Evolutionary conservation across 2,888 invertebrate species (phyloP).

Genomic region (Pheosia gnoma): DNA sequence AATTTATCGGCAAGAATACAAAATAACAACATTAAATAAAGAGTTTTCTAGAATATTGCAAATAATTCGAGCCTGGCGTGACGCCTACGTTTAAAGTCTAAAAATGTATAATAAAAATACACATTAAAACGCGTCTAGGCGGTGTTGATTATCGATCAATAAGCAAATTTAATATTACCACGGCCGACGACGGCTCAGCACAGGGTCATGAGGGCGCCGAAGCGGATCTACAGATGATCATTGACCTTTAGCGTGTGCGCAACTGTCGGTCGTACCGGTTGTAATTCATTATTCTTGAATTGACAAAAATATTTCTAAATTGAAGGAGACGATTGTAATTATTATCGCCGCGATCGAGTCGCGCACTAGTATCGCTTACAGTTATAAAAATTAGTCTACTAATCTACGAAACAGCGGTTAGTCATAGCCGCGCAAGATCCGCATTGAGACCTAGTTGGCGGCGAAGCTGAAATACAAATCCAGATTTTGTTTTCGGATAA

Average conservation of each 20-base stretch:
- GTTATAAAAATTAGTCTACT: constrained; percentile 43
- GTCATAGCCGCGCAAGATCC: constrained; percentile 61
- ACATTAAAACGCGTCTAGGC: constrained; percentile 32
- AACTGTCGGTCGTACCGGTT: constrained; percentile 73
- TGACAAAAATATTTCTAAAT: constrained; percentile 43
- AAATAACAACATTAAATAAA: constrained; percentile 2
- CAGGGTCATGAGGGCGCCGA: constrained; percentile 82
- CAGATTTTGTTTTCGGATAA: constrained; percentile 47
- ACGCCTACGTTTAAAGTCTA: constrained; percentile 20
- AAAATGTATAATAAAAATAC: constrained; percentile 21
- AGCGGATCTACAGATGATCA: constrained; percentile 83
- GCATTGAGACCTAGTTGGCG: constrained; percentile 64
- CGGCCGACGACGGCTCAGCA: constrained; percentile 66
- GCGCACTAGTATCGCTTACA: constrained; percentile 19
- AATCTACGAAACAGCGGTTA: constrained; percentile 58
- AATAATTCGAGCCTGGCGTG: constrained; percentile 7
- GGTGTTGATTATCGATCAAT: constrained; percentile 62
- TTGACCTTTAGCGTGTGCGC: constrained; percentile 81
- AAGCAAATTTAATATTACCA: constrained; percentile 62
- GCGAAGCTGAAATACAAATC: constrained; percentile 49
- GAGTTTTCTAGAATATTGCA: neutral
- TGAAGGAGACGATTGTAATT: constrained; percentile 13
- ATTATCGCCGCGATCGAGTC: constrained; percentile 5
- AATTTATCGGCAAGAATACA: neutral
- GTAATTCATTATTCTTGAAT: constrained; percentile 71